Conservation (phyloP, 2,113 vertebrate species). For the Coreoperca whiteheadi region DNA sequence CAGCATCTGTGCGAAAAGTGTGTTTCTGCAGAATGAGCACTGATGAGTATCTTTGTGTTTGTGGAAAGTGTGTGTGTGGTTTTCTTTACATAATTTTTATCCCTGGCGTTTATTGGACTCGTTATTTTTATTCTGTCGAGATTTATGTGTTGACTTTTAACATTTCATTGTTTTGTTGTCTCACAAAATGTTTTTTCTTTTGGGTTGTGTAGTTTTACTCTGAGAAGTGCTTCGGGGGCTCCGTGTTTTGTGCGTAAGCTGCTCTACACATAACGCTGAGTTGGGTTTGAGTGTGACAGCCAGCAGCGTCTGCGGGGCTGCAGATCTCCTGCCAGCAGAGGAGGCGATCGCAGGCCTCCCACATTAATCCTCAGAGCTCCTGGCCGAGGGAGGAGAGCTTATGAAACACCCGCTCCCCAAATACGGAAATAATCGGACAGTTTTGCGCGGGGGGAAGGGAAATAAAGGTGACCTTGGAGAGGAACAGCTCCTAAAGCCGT, state of each 20-base stretch:
- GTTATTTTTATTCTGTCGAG: no score
- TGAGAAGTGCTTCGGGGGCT: no score
- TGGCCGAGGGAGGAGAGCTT: conserved; percentile 22
- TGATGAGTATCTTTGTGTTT: background rate
- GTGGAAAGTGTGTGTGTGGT: background rate
- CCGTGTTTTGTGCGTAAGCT: no score
- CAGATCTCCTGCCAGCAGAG: conserved; percentile 35
- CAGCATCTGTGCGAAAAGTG: background rate
- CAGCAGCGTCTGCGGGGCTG: conserved; percentile 12
- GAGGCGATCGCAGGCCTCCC: conserved; percentile 51
- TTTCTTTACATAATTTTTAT: no score
- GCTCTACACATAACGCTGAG: no score
- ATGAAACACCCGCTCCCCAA: background rate
- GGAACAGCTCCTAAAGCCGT: background rate
- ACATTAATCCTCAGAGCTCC: conserved; percentile 62
- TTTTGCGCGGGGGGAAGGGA: no score
- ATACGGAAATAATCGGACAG: background rate
- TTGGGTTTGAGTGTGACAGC: no score
- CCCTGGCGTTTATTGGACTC: no score
- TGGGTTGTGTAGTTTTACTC: no score
- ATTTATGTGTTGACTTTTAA: no score
- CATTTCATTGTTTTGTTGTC: no score
- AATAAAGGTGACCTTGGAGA: background rate
- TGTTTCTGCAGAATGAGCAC: background rate
- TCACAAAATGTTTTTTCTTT: no score